Base-by-base conservation (phyloP, 1,140 invertebrate genomes). In the Pollicipes pollicipes region DNA sequence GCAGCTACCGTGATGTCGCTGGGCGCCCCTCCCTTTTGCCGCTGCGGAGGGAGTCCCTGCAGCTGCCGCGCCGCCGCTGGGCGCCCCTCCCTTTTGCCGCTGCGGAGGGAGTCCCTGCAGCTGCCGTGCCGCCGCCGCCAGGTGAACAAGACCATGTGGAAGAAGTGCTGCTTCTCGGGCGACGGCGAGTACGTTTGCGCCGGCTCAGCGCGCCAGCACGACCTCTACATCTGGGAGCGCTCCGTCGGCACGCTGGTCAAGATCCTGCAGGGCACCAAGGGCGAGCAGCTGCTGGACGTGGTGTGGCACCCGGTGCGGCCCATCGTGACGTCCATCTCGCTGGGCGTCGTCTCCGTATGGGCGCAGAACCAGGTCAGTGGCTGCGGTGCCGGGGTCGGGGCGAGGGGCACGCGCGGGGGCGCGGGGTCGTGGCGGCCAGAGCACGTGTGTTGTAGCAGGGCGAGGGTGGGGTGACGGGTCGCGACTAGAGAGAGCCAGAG, bases 361-460 rank as follows among this genome's bases (percentile, higher is more conserved):
- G 91, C 95, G 3, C 95, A 98, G 82, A 96, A 97, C 82, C 95
- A 98, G 66, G 95, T 98, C n/a, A n/a, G n/a, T n/a, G n/a, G n/a
- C n/a, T n/a, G n/a, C n/a, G n/a, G n/a, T n/a, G n/a, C n/a, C 28
- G 97, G 99, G 84, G 99, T 99, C 83, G 99, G 97, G 97, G 97
- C 94, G 31, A 97, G 97, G 0, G 99, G 99, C 85, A 97, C 97
- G 0, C 97, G 97, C 0, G 97, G 99, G 80, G 99, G 99, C 77
- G 98, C 98, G 79, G 97, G 99, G 82, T n/a, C n/a, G n/a, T n/a
- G n/a, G n/a, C n/a, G n/a, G n/a, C n/a, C n/a, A n/a, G n/a, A n/a
- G n/a, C n/a, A n/a, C n/a, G n/a, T n/a, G n/a, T n/a, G n/a, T n/a
- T n/a, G n/a, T n/a, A n/a, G n/a, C n/a, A n/a, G n/a, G n/a, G n/a